Evolutionary conservation across 2,888 invertebrate genomes (phyloP), one percentile per base, ranked within the genome.

Genomic region (Heteromyza rotundicornis): DNA sequence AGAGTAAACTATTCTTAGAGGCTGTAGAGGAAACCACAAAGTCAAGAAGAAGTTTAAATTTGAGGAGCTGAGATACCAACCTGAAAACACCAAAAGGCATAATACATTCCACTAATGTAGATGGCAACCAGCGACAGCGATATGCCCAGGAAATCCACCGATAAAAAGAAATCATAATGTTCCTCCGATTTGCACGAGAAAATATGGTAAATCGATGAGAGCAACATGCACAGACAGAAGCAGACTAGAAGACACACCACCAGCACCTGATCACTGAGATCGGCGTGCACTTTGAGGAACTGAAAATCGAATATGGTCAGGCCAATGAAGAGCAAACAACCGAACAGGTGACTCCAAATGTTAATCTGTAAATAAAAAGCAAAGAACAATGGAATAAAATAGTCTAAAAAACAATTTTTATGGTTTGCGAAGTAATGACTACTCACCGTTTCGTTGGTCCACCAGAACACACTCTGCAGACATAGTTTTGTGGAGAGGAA

Each of bases 321-420:
- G 55, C 90, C 90, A 64, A 94, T 85, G 77, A 98, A 92, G 58
- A 96, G 84, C 81, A 91, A 87, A 85, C 92, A 92, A 10, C 94
- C 94, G 74, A 92, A 92, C 76, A 98, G 86, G 81, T 98, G 98
- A 51, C 95, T 95, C 98, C 98, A 98, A 79, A 98, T 96, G 80
- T 98, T 98, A 80, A 98, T 89, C 81, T 81, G 27, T 16, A 27
- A n/a, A 60, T n/a, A n/a, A n/a, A n/a, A n/a, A n/a, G n/a, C n/a
- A n/a, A 36, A 20, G 7, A 32, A 52, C 35, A 12, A n/a, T 17
- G 20, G 8, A 20, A 19, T 8, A 50, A 50, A 20, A 19, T 8
- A 50, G 17, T 55, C 14, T n/a, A 32, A 40, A 32, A 51, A 24
- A 17, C 2, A n/a, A 23, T 44, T 44, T 14, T 44, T 10, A 16